Evolutionary conservation across 2,888 invertebrate genomes (phyloP), one percentile per base, ranked within the genome.

Genomic region (Epiblema foenella): DNA sequence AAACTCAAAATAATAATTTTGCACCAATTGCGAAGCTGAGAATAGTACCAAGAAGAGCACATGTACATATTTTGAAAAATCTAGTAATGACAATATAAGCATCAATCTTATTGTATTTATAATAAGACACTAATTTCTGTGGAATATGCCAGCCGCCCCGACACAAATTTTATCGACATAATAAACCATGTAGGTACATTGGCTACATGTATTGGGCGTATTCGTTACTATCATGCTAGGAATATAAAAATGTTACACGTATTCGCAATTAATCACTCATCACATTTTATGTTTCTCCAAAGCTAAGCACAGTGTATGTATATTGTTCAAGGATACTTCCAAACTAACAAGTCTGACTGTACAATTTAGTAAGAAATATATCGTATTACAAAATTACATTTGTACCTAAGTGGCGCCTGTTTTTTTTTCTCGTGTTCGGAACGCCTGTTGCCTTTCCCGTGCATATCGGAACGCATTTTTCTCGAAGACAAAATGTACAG

Each of bases 41-140:
- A 0, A 42, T 10, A 17, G 29, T 51, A 51, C 63, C 51, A 51
- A 51, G 4, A 20, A 63, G 57, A 69, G 63, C 69, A 69, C 64
- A 59, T 17, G n/a, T 49, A n/a, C n/a, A n/a, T n/a, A 66, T n/a
- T 65, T 64, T 60, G 54, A 60, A 24, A 70, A 66, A 60, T 49
- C 29, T 60, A 62, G 42, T 52, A 42, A 24, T 68, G 51, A 60
- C 24, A 60, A 56, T 60, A 56, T 60, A 54, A 68, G 62, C 59
- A 59, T 62, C 54, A 54, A 68, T 20, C 46, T 66, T 70, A 70
- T 70, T 70, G 65, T 70, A 42, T 67, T 69, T 56, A 33, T 71
- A 62, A 67, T 71, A 67, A 71, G 71, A 71, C 71, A 71, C 71
- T 56, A 57, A 71, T 71, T 54, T 49, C 58, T 67, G 33, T 46